Evolutionary conservation across 2,797 vertebrate genomes (phyloP).

Genomic region (Lagodon rhomboides): DNA sequence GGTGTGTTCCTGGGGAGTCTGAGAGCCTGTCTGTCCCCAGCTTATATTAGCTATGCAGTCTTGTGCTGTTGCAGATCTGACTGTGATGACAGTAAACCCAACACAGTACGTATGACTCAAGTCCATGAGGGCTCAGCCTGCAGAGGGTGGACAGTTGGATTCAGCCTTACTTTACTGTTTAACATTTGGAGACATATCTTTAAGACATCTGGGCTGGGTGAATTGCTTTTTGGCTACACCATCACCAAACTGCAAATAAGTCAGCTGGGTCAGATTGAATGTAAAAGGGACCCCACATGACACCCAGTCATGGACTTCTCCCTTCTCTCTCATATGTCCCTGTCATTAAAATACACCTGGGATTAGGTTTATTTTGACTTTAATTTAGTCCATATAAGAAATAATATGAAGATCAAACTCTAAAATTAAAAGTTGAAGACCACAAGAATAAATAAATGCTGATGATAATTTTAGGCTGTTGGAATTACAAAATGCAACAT

Average conservation of each 20-base stretch:
- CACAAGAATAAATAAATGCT: not conserved
- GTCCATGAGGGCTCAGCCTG: too few species aligned
- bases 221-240: too few species aligned
- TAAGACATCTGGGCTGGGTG: not conserved
- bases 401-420: not conserved
- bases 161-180: not conserved
- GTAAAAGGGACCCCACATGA: not conserved
- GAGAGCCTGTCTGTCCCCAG: too few species aligned
- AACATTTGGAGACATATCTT: not conserved
- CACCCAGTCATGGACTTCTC: not conserved
- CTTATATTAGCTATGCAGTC: too few species aligned
- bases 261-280: not conserved
- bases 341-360: not conserved
- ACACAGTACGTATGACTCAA: too few species aligned
- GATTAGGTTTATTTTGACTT: not conserved
- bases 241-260: not conserved
- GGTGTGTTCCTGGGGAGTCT: too few species aligned
- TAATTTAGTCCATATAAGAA: not conserved
- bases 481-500: not conserved
- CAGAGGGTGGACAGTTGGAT: too few species aligned
- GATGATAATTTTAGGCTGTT: not conserved
- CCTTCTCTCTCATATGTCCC: too few species aligned
- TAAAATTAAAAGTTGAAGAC: not conserved
- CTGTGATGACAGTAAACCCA: too few species aligned
- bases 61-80: too few species aligned